These are phyloP conservation scores for Acleris cristana DNA, from an alignment of 2,888 invertebrate species.

Conservation along the genomic window DNA sequence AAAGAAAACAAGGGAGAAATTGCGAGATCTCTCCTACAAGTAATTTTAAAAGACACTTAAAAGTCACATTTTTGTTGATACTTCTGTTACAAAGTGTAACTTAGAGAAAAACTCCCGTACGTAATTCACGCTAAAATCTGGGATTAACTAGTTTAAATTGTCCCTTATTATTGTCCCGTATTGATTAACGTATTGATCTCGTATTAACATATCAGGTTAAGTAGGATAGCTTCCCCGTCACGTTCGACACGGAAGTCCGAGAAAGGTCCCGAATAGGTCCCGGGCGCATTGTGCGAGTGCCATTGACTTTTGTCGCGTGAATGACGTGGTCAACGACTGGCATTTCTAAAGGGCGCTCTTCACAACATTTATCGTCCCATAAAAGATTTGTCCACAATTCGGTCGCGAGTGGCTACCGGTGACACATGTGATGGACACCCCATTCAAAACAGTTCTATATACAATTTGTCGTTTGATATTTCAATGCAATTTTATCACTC, in stretches of 20 bases:
- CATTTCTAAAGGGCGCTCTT: slow-evolving; percentile 36
- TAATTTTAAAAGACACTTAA: no score
- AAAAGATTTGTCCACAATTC: slow-evolving; percentile 18
- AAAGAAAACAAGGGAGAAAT: no score
- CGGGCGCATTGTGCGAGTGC: slow-evolving; percentile 49
- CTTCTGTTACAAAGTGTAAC: no score
- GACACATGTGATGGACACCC: slow-evolving; percentile 13
- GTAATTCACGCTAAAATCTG: not conserved
- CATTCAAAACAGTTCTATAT: slow-evolving; percentile 15
- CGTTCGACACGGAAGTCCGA: slow-evolving; percentile 18
- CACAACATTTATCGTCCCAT: slow-evolving; percentile 20
- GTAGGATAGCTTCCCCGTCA: slow-evolving; percentile 15
- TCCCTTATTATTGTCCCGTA: no score
- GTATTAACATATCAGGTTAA: not conserved
- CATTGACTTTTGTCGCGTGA: slow-evolving; percentile 59
- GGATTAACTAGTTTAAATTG: not conserved
- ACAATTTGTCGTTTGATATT: slow-evolving; percentile 3
- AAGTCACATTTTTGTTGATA: no score
- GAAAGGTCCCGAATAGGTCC: slow-evolving; percentile 39
- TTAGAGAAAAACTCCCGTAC: not conserved
- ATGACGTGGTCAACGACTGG: slow-evolving; percentile 46
- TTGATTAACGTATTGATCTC: not conserved
- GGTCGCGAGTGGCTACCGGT: slow-evolving; percentile 14
- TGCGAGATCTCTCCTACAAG: no score
- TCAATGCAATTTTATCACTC: slow-evolving; percentile 1